Percentiles rank a stretch among this genome's conserved stretches.
phyloP scores from a whole-genome alignment of 2,888 invertebrate genomes.

The Agriopis leucophaearia region DNA sequence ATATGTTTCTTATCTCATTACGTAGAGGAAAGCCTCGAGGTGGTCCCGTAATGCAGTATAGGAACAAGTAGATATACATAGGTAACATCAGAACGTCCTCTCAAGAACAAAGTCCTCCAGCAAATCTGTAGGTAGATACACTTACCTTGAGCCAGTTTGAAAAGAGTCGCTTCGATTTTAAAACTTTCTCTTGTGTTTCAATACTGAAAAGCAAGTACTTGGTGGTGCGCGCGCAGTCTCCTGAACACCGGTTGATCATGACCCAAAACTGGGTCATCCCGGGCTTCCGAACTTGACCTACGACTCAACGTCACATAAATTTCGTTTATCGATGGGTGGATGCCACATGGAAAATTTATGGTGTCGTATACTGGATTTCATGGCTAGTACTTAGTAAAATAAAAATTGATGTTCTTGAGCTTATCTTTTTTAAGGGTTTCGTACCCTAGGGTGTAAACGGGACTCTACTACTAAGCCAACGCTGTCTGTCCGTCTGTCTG shows the following conservation, averaged over 20 bases:
- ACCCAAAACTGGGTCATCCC: constrained; percentile 58
- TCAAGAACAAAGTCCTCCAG: neutral
- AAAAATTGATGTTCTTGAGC: neutral
- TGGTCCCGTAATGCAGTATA: neutral
- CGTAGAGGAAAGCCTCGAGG: no score
- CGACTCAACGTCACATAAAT: constrained; percentile 23
- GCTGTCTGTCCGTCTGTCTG: no score
- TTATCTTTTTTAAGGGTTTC: neutral
- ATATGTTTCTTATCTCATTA: no score
- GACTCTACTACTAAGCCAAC: no score
- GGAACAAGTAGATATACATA: no score
- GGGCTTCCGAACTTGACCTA: constrained; percentile 54
- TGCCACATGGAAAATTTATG: constrained; percentile 3
- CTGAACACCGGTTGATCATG: constrained; percentile 53
- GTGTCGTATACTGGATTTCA: no score
- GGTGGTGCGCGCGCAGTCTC: constrained; percentile 43
- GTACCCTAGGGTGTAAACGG: no score
- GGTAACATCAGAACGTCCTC: neutral
- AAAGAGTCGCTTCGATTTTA: constrained; percentile 7
- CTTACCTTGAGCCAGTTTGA: constrained; percentile 7
- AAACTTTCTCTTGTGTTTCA: constrained; percentile 36
- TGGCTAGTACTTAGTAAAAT: neutral
- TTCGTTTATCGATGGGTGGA: constrained; percentile 4
- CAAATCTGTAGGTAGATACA: neutral
- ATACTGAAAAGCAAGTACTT: constrained; percentile 17